Conservation (phyloP, 2,797 vertebrate genomes). For the Scolopax rusticola region DNA sequence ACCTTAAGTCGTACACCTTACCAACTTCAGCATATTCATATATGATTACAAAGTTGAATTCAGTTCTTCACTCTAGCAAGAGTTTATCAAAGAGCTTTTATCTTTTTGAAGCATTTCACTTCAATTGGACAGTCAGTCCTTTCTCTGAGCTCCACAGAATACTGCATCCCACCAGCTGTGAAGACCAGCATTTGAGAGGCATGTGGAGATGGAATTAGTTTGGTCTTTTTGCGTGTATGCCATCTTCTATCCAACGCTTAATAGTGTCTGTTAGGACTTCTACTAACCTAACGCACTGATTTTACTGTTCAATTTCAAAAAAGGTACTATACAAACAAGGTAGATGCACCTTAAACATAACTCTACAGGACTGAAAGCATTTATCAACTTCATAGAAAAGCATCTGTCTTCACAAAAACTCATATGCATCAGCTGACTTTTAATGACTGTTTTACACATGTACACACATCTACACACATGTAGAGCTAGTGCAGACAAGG, state of each 20-base stretch:
- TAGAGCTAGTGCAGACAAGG: not conserved
- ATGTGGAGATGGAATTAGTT: not conserved
- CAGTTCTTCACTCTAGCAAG: not conserved
- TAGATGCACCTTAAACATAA: not conserved
- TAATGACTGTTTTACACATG: not conserved
- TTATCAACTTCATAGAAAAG: not conserved
- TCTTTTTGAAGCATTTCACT: not conserved
- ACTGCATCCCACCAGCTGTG: accelerated
- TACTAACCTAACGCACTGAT: not conserved
- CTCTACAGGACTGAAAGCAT: not conserved
- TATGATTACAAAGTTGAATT: not conserved
- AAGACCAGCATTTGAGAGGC: not conserved
- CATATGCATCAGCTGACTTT: not conserved
- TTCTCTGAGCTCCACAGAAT: not conserved
- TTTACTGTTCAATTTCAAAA: not conserved
- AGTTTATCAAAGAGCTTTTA: not conserved
- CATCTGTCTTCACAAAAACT: not conserved
- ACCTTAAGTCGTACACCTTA: not conserved
- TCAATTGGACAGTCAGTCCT: not conserved
- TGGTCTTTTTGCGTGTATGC: not conserved
- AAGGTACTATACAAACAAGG: not conserved
- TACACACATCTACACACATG: not conserved
- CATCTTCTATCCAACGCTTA: not conserved
- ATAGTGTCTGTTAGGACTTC: not conserved
- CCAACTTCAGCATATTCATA: not conserved